Evolutionary conservation across 2,888 invertebrate species (phyloP).

Genomic region (Mythimna albipuncta): DNA sequence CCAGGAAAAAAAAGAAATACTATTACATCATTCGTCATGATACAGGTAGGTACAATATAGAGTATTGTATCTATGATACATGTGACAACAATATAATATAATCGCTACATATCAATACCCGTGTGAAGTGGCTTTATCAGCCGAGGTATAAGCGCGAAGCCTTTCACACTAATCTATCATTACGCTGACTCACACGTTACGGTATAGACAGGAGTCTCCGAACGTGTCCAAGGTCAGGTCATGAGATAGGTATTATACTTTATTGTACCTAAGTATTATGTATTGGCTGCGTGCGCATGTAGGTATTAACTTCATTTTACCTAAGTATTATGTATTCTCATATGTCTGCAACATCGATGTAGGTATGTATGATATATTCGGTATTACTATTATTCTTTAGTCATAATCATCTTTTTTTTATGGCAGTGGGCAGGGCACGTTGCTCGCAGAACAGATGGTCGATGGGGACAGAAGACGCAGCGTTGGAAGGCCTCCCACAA

Average conservation of each 20-base stretch:
- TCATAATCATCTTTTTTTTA: no score
- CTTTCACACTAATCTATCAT: constrained; percentile 49
- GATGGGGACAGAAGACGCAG: no score
- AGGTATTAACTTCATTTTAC: neutral
- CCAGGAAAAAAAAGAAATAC: no score
- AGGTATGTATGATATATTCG: no score
- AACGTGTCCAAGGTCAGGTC: constrained; percentile 28
- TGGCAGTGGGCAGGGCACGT: no score
- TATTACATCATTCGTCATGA: neutral
- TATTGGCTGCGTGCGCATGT: no score
- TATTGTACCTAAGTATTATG: constrained; percentile 4
- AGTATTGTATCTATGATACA: neutral
- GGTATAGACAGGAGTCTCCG: constrained; percentile 21
- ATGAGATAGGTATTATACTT: neutral
- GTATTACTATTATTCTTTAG: no score
- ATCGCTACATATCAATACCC: neutral
- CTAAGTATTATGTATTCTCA: constrained; percentile 2
- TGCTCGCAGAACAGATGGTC: no score
- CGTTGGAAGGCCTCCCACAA: no score
- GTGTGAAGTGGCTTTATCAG: constrained; percentile 25
- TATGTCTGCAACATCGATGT: neutral
- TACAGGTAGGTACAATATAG: neutral
- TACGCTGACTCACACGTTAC: constrained; percentile 33
- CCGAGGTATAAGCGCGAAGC: constrained; percentile 34
- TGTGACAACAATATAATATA: neutral